Evolutionary conservation across 2,797 vertebrate genomes (phyloP).

Genomic region (Anguilla megastoma): DNA sequence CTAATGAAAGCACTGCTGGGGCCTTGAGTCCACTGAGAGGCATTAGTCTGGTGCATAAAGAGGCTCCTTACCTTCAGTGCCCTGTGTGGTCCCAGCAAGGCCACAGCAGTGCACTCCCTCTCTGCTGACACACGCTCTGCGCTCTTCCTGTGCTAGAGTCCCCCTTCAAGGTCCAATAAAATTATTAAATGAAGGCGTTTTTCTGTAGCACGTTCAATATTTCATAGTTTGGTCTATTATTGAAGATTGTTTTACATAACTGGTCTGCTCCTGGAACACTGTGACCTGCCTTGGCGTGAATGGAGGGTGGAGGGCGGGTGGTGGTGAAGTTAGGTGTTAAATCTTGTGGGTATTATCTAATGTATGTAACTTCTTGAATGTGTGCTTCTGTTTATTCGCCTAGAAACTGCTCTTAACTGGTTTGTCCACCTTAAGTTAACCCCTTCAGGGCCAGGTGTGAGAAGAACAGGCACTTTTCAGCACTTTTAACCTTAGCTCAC

Average conservation of each 20-base stretch:
- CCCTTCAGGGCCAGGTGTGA: not conserved
- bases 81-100: not conserved
- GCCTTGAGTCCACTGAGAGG: not conserved
- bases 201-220: constrained; percentile 56
- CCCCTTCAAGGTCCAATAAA: not conserved
- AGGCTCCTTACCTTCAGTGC: not conserved
- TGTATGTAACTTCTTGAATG: not conserved
- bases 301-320: not conserved
- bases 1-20: not conserved
- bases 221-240: constrained; percentile 63
- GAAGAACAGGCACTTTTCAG: not conserved
- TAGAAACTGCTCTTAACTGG: not conserved
- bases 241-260: constrained; percentile 61
- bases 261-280: constrained; percentile 41
- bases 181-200: constrained; percentile 13
- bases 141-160: not conserved
- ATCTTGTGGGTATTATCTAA: not conserved
- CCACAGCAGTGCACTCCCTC: not conserved
- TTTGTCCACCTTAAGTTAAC: not conserved
- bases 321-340: not conserved
- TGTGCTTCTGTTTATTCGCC: not conserved
- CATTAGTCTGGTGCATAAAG: not conserved
- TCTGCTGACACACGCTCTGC: not conserved
- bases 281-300: constrained; percentile 18
- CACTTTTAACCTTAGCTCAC: not conserved